Evolutionary conservation across 2,113 vertebrate species (phyloP), one percentile per base, ranked within the genome.

Genomic region (Ahaetulla prasina): DNA sequence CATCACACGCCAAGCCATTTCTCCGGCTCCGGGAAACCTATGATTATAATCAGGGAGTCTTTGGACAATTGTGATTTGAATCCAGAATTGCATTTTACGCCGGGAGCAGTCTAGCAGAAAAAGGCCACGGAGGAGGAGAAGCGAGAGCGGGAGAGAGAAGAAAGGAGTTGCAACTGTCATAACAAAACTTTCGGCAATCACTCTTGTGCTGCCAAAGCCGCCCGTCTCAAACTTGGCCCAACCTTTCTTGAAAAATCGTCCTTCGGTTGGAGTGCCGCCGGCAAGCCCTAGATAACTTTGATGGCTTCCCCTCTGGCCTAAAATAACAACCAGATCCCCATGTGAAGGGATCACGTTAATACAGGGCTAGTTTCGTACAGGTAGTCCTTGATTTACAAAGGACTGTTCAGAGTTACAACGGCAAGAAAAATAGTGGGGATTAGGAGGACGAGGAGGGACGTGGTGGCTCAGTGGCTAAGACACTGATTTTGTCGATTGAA

Each of bases 1-100:
- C 97, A 95, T 94, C 93, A 95, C 60, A 35, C 27, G 23, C 55
- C 27, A 95, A 97, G 94, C 94, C 95, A 96, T 95, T 97, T 85
- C 30, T 23, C 96, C 94, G 92, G 94, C 96, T 97, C 97, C 96
- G 94, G 96, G 96, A 97, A 97, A 96, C 96, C 97, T 97, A 95
- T 98, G 97, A 98, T 98, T 97, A 97, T 96, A 97, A 97, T 97
- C 97, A 97, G 97, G 97, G 95, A 97, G 96, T 97, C 96, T 95
- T 96, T 97, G 96, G 96, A 96, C 97, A 96, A 80, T 93, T 97
- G 94, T 93, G 93, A 96, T 97, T 97, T 97, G 96, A 97, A 94
- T 96, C 43, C 97, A 95, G 95, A 97, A 97, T 97, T 96, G 95
- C 91, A 95, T 94, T 96, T 96, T 96, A 94, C n/a, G 93, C 90